phyloP scores from a whole-genome alignment of 2,113 vertebrate genomes.

The Trogon melanurus region DNA sequence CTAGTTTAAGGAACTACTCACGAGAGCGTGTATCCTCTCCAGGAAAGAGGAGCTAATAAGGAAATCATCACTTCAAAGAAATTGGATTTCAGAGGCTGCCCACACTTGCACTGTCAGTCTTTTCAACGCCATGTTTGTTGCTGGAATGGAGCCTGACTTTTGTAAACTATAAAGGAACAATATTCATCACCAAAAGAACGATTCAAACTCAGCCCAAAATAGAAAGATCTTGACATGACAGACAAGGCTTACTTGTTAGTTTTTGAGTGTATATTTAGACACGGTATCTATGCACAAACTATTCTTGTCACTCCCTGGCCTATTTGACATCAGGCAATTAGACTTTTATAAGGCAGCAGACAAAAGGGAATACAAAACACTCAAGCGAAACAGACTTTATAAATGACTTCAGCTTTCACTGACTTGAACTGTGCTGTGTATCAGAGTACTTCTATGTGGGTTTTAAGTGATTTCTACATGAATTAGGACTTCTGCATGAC shows the following conservation, averaged over 20 bases:
- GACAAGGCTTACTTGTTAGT: neutral
- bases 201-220: neutral
- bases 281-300: neutral
- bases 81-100: neutral
- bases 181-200: neutral
- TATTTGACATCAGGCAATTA: neutral
- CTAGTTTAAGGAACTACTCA: neutral
- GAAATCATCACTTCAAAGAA: neutral
- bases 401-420: neutral
- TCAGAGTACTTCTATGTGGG: neutral
- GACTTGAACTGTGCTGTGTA: neutral
- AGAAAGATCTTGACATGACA: conserved; percentile 23
- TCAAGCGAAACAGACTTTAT: neutral
- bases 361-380: neutral
- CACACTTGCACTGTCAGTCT: neutral
- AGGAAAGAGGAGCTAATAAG: neutral
- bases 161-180: neutral
- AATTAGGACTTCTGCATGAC: neutral
- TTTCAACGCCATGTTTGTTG: neutral
- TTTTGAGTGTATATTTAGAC: conserved; percentile 30
- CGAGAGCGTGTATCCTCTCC: neutral
- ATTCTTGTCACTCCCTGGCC: neutral
- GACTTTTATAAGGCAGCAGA: conserved; percentile 2
- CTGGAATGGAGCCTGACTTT: neutral
- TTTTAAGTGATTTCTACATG: neutral